Conservation (phyloP, 2,888 invertebrate genomes). For the Apotomis turbidana region DNA sequence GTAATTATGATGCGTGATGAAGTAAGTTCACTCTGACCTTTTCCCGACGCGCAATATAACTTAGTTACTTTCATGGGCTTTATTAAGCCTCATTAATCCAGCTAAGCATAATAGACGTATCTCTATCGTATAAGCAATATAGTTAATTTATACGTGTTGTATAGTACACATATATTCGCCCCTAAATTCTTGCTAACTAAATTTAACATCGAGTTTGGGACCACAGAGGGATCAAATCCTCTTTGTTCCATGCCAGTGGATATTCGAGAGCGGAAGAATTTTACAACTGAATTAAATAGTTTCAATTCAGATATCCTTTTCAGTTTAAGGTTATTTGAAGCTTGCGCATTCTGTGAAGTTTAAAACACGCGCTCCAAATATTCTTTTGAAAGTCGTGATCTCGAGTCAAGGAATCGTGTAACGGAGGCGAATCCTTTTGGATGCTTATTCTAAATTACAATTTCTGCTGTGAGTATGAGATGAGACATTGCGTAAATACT, state of each 20-base stretch:
- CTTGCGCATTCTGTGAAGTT: background rate
- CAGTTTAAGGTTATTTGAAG: conserved; percentile 15
- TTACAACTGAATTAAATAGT: conserved; percentile 36
- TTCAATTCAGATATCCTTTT: conserved; percentile 26
- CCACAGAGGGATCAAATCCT: conserved; percentile 32
- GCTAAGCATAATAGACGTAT: conserved; percentile 27
- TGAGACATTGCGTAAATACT: too few relatives aligned
- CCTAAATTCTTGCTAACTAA: conserved; percentile 25
- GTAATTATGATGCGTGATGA: conserved; percentile 41
- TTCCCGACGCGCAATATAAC: conserved; percentile 30
- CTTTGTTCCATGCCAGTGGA: conserved; percentile 37
- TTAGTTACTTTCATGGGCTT: conserved; percentile 31
- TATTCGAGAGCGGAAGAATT: conserved; percentile 29
- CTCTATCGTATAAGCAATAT: background rate
- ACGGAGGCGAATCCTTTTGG: too few relatives aligned
- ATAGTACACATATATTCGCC: conserved; percentile 5
- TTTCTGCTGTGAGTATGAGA: too few relatives aligned
- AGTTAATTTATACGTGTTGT: conserved; percentile 7
- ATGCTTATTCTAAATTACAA: too few relatives aligned
- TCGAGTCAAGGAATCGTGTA: too few relatives aligned
- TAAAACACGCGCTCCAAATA: background rate
- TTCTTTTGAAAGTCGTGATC: background rate
- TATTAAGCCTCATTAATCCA: conserved; percentile 35
- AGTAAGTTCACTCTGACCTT: conserved; percentile 38
- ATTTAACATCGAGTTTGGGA: conserved; percentile 26